Evolutionary conservation across 2,888 invertebrate species (phyloP), one percentile per base, ranked within the genome.

Genomic region (Xylota segnis): DNA sequence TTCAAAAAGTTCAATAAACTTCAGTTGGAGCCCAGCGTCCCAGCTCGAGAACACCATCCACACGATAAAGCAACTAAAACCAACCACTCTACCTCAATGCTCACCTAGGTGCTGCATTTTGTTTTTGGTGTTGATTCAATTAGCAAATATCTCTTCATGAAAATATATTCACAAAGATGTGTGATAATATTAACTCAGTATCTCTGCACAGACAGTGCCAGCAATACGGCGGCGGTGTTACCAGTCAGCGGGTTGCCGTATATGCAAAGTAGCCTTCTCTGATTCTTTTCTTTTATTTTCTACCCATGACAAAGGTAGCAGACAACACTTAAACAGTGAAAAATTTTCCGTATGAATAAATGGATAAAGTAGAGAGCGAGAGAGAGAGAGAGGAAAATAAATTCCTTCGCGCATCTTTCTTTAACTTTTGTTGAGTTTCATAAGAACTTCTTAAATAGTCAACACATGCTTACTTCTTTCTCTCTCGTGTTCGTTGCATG

Each of bases 71-170:
- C 45, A 43, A 61, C 52, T n/a, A 59, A 18, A 34, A 63, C 18
- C 47, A 16, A 34, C 27, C 27, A 12, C 27, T 63, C 61, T 56
- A 72, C 66, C 40, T 72, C 18, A 52, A 72, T 82, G 82, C 65
- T 65, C 50, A 27, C 50, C 50, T 59, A 72, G 68, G 78, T 90
- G 89, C 88, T 90, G 90, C 89, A 89, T 90, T 90, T 89, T 90
- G 90, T 89, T 90, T 91, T 91, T 91, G 91, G 91, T 91, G 91
- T 91, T 91, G 90, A 91, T 91, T 91, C 91, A 91, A 91, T 91
- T 91, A 91, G 91, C 91, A 90, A 91, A 91, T 91, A 91, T 91
- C 76, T 82, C 78, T 66, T 78, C 82, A 86, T 82, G 78, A 82
- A 86, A 86, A 86, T 86, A 77, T 86, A 86, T 86, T 86, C 82